Evolutionary conservation across 1,140 invertebrate genomes (phyloP).

Genomic region (Neodiprion lecontei): DNA sequence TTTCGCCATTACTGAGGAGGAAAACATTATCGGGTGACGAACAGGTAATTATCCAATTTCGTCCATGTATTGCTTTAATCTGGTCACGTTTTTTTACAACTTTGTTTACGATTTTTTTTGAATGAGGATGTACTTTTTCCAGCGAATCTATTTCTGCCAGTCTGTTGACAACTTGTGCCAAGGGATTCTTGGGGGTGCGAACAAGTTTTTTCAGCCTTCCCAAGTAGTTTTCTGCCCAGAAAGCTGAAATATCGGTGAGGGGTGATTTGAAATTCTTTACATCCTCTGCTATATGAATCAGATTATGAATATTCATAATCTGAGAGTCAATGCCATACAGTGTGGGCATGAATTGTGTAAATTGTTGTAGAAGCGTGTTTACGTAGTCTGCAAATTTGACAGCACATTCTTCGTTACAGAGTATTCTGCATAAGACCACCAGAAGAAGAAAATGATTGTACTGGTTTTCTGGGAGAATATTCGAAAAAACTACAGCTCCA

Average conservation of each 20-base stretch:
- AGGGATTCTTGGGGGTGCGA: conserved; percentile 18
- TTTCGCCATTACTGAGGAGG: no score
- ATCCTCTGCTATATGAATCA: conserved; percentile 26
- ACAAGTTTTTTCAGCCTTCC: conserved; percentile 22
- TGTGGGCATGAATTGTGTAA: neutral
- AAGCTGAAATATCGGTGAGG: conserved; percentile 20
- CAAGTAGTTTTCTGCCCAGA: conserved; percentile 23
- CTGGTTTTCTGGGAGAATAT: conserved; percentile 8
- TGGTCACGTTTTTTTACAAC: no score
- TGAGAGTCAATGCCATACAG: neutral
- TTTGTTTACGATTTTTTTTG: no score
- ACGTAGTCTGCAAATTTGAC: conserved; percentile 13
- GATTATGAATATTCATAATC: conserved; percentile 21
- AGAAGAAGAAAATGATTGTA: conserved; percentile 29
- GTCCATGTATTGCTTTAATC: no score
- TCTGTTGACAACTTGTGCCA: conserved; percentile 19
- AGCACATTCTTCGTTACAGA: conserved; percentile 16
- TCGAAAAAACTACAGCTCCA: conserved; percentile 15
- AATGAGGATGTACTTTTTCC: no score
- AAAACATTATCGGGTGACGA: no score
- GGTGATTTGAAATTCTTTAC: conserved; percentile 9
- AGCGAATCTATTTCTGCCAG: conserved; percentile 14
- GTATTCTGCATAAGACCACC: conserved; percentile 22
- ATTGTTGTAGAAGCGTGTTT: conserved; percentile 17
- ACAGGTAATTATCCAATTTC: no score